Base-by-base conservation (phyloP, 35 echinoderm and acorn worm genomes). In the Ophiothrix spiculata region DNA sequence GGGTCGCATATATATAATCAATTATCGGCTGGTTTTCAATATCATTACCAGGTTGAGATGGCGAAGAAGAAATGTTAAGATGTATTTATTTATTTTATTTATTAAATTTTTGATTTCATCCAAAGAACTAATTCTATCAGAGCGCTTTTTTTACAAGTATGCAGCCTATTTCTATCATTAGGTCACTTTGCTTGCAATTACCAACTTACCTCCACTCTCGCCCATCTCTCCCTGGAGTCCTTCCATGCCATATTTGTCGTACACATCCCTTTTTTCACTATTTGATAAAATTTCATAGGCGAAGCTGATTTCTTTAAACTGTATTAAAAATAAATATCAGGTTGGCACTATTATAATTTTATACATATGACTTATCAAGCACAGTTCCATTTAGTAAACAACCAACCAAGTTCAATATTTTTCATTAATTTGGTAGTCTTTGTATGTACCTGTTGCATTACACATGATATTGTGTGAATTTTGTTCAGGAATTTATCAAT, bases 231-330 rank as follows among this genome's bases (percentile, higher is more conserved):
- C 64, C 33, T 97, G 92, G 1, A 98, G 37, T 1, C 84, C 95
- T 23, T 98, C 95, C 77, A 94, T 60, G 35, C 95, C 95, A 76
- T 93, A 98, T 17, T 40, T 33, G 49, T 98, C 95, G 87, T 98
- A 98, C 21, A 82, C 86, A 35, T 98, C 88, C 37, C 92, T 69
- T 94, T 69, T 98, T 79, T 91, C 92, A 2, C 85, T 81, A 78
- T 98, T 86, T 75, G 91, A 91, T 4, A 98, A 83, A 37, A 98
- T 89, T 75, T 94, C 95, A 86, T 98, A 89, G 12, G 95, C 95
- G 87, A 89, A 98, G 42, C 88, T 91, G 23, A 98, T 94, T 78
- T 94, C 91, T 80, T 98, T 98, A 42, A 98, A 98, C 95, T 98
- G 85, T 42, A 39, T 83, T 25, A 35, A 15, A 56, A 86, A 25